These are phyloP conservation scores for Scaptomyza cyrtandrae DNA, from an alignment of 2,888 invertebrate species.

Conservation along the genomic window DNA sequence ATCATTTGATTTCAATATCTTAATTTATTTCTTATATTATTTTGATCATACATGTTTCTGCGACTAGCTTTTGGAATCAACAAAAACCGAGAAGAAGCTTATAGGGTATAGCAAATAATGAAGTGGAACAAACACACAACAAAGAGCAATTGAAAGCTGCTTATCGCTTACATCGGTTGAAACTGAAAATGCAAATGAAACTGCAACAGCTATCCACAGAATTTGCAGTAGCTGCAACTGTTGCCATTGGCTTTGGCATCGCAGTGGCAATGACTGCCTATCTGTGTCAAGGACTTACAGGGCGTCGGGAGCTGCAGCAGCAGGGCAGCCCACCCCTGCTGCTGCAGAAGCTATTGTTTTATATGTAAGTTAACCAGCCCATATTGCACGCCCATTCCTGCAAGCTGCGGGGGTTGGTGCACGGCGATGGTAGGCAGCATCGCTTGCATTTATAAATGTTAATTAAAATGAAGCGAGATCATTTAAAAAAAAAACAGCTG, in stretches of 20 bases:
- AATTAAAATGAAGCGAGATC: constrained; percentile 57
- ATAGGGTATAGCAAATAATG: constrained; percentile 1
- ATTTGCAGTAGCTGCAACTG: constrained; percentile 28
- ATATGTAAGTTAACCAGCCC: neutral
- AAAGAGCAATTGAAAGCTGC: neutral
- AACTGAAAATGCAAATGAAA: neutral
- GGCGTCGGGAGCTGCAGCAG: neutral
- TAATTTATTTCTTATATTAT: too few species aligned
- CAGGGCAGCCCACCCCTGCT: neutral
- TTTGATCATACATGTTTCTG: too few species aligned
- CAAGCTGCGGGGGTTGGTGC: neutral
- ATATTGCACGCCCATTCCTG: neutral
- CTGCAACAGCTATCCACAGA: constrained; percentile 6
- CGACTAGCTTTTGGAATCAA: neutral
- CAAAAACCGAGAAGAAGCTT: neutral
- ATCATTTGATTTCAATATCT: too few species aligned
- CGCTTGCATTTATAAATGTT: constrained; percentile 43
- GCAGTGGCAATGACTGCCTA: constrained; percentile 46
- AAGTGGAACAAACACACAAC: constrained; percentile 11
- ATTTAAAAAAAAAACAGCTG: constrained; percentile 7
- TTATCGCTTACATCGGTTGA: neutral
- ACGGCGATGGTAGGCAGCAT: neutral
- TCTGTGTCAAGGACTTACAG: constrained; percentile 46
- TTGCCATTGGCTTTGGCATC: constrained; percentile 42
- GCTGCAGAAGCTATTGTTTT: constrained; percentile 6